Conservation (phyloP, 2,797 vertebrate species). For the Chaunax sp. region DNA sequence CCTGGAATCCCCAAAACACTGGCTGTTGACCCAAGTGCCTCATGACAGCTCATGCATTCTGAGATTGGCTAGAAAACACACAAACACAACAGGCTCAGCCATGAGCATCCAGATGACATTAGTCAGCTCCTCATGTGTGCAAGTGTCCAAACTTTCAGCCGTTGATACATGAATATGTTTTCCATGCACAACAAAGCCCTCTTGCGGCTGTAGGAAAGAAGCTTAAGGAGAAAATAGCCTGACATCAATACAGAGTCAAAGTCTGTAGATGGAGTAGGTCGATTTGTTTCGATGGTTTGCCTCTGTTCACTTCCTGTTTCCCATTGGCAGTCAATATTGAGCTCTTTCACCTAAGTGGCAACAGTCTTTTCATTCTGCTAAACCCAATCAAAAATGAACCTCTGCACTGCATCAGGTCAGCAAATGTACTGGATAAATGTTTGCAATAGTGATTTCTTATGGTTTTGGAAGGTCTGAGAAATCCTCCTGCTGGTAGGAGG, state of each 20-base stretch:
- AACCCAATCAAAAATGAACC: not conserved
- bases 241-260: not conserved
- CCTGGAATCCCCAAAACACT: not conserved
- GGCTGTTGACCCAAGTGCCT: not conserved
- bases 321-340: too few species aligned
- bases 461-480: not conserved
- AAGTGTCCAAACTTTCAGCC: too few species aligned
- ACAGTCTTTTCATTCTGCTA: not conserved
- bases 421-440: not conserved
- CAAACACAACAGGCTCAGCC: too few species aligned
- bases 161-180: not conserved
- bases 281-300: not conserved
- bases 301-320: not conserved
- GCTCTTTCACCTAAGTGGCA: too few species aligned
- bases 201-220: not conserved
- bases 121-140: too few species aligned
- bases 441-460: not conserved
- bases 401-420: too few species aligned
- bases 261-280: not conserved
- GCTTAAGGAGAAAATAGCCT: too few species aligned
- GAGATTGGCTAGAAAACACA: not conserved
- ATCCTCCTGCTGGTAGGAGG: not conserved
- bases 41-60: too few species aligned
- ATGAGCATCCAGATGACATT: not conserved
- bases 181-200: not conserved